A percentile compares a stretch with the other conserved stretches of the same genome.
Conservation (phyloP, 2,113 vertebrate species). For the Felis catus region F.catus_Fca126_mat1.0 CM031421.1:65626501-65627000, state of each 20-base stretch:
- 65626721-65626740: background rate
- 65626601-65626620: conserved; percentile 56
- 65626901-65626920: background rate
- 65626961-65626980: conserved; percentile 11
- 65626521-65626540: conserved; percentile 64
- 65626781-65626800: background rate
- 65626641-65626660: conserved; percentile 19
- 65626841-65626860: background rate
- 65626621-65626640: background rate
- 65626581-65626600: conserved; percentile 52
- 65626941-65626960: conserved; percentile 37
- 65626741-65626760: background rate
- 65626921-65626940: conserved; percentile 6
- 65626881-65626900: background rate
- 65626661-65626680: conserved; percentile 35
- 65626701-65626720: background rate
- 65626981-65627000: background rate
- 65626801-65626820: conserved; percentile 1
- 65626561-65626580: conserved; percentile 61
- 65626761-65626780: background rate
- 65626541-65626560: conserved; percentile 65
- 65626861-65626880: conserved; percentile 26
- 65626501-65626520: conserved; percentile 59
- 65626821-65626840: background rate
- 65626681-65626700: conserved; percentile 15